Evolutionary conservation across 2,113 vertebrate genomes (phyloP), one percentile per base, ranked within the genome.

Genomic region (Bufo gargarizans): DNA sequence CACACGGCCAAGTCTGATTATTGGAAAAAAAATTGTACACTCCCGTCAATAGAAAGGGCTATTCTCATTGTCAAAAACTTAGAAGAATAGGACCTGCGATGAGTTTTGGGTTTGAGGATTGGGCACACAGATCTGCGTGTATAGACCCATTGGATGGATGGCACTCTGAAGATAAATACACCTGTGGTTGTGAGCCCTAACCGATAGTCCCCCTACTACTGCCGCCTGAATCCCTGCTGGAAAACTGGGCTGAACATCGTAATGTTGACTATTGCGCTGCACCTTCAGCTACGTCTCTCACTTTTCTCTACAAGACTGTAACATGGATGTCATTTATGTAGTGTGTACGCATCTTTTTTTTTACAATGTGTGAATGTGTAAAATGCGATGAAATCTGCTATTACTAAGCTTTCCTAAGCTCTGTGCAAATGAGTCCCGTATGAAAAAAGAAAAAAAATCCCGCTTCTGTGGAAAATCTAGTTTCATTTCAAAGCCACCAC

Each of bases 401-500:
- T 49, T 69, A 47, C 19, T 53, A 84, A 71, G 47, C 63, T 55
- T 84, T 69, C 12, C 59, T 19, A 20, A 77, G 55, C 69, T 77
- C 76, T 49, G 85, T 67, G 85, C 76, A 86, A 76, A 86, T 81
- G 78, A 81, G 55, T 81, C 55, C 78, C 17, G 78, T 61, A 59
- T 59, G 63, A 69, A 53, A 49, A 67, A 49, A 67, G 69, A 71
- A 67, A 82, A 67, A 22, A 69, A 67, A 22, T 67, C 43, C 20
- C 14, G 22, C 19, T 61, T 86, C 85, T 79, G 76, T 85, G 33
- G 50, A 78, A 79, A 78, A 79, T 67, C 85, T 33, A 65, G 74
- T 33, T 77, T 86, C 72, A 86, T 86, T 86, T 78, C 76, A 78
- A 45, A 78, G 50, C 53, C 76, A 86, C 85, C 56, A 63, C 53